A percentile compares a stretch with the other conserved stretches of the same genome.
These are phyloP conservation scores for Pyrrhura leucotis DNA, from an alignment of 2,797 vertebrate species.

Conservation along the genomic window DNA sequence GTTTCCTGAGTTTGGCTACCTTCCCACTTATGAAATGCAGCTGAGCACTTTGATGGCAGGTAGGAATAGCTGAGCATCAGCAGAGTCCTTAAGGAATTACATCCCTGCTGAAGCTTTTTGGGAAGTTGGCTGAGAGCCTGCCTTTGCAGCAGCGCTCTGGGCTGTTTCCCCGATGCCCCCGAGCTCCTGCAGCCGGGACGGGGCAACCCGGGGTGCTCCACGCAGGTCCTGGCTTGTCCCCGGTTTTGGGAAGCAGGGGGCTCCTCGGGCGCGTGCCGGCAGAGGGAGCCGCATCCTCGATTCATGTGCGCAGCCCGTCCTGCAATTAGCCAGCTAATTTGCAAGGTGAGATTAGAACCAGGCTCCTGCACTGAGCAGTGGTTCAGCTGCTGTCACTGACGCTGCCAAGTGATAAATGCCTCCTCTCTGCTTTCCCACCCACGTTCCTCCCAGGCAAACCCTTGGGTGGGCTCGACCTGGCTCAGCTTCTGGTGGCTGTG, in stretches of 20 bases:
- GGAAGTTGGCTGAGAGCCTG: neutral
- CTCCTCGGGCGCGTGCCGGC: conserved; percentile 9
- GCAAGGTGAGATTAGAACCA: conserved; percentile 29
- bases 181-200: neutral
- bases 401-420: conserved; percentile 7
- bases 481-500: neutral
- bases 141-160: neutral
- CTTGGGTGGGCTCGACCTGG: neutral
- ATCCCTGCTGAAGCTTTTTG: neutral
- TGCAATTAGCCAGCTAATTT: conserved; percentile 38
- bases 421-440: neutral
- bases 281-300: conserved; percentile 64
- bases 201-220: neutral
- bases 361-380: conserved; percentile 41
- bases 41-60: conserved; percentile 8
- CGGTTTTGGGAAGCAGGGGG: neutral
- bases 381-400: conserved; percentile 16
- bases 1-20: neutral
- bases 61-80: conserved; percentile 34
- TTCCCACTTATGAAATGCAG: neutral
- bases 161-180: neutral
- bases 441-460: neutral
- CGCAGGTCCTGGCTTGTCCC: neutral
- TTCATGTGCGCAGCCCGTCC: neutral
- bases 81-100: neutral